Evolutionary conservation across 2,888 invertebrate genomes (phyloP), one percentile per base, ranked within the genome.

Genomic region (Bombyx huttoni): DNA sequence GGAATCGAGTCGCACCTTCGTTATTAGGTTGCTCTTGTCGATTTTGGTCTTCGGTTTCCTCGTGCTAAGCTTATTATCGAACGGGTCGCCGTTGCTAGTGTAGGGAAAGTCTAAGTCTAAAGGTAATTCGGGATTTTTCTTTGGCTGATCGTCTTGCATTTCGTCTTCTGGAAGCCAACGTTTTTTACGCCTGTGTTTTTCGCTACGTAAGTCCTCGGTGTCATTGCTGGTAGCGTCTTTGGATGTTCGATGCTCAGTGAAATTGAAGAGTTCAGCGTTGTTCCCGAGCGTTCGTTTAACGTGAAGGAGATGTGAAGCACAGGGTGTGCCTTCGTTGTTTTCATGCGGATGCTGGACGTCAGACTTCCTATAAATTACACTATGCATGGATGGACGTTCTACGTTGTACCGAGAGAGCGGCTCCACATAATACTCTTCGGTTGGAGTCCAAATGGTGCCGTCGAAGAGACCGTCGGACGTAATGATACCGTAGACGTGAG

Each of bases 401-500:
- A 82, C 67, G 62, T 84, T 79, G 75, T 94, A 94, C 63, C 94
- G 90, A 63, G 91, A 91, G 53, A 94, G 86, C 8, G 95, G 95
- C 78, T 97, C 97, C 63, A 97, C 91, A 80, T 95, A 96, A 82
- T 92, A 96, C 67, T 96, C 94, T 68, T 95, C 95, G 51, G 91
- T 88, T 53, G 89, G 87, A 51, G 95, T 94, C 78, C 92, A 91
- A 70, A 98, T 93, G 52, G 94, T 94, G 52, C 97, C 98, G 75
- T 98, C 97, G 80, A 98, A 95, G 54, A 96, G 90, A 53, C 97
- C 97, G 56, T 96, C 94, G 54, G 91, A 90, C 56, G 96, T 96
- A 65, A 98, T 91, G 66, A 97, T 89, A 47, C 97, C 98, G 71
- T 95, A 94, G 52, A 97, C 95, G 60, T 91, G 85, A 12, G 96